Percentiles rank a stretch among this genome's conserved stretches.
Evolutionary conservation across 2,888 invertebrate species (phyloP).

Genomic region (Drosophila colorata): DNA sequence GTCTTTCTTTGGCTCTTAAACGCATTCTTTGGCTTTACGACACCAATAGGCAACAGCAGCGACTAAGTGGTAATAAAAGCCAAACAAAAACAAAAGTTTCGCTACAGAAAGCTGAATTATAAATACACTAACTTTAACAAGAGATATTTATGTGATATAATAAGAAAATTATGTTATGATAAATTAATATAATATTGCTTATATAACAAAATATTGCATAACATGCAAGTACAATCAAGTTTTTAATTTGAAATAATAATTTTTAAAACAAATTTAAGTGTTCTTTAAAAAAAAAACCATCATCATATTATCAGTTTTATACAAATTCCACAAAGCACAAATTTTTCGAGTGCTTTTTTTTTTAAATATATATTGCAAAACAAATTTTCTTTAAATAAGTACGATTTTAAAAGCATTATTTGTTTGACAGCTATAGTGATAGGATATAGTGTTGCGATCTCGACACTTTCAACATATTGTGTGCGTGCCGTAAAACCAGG

Average conservation of each 20-base stretch:
- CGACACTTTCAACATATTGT: slow-evolving; percentile 14
- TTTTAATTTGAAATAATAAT: too few species aligned
- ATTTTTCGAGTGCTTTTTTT: too few species aligned
- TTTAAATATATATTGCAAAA: too few species aligned
- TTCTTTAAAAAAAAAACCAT: too few species aligned
- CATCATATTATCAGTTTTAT: too few species aligned
- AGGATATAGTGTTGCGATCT: slow-evolving; percentile 4
- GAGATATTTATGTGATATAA: too few species aligned
- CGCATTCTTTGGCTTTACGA: slow-evolving; percentile 59
- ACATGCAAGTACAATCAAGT: too few species aligned
- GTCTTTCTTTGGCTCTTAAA: slow-evolving; percentile 73
- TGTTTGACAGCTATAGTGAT: neutral
- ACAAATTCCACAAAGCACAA: too few species aligned
- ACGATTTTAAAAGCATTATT: neutral
- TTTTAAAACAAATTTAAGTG: too few species aligned
- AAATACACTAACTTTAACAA: neutral
- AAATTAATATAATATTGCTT: too few species aligned
- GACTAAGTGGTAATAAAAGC: slow-evolving; percentile 22
- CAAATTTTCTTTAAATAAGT: neutral
- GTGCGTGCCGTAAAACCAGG: slow-evolving; percentile 1
- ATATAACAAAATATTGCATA: too few species aligned
- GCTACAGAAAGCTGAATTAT: neutral
- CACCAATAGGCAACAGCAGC: slow-evolving; percentile 9
- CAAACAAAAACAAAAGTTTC: neutral
- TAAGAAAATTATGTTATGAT: neutral